These are phyloP conservation scores for Bos indicus DNA, from an alignment of 2,113 vertebrate species.

Conservation along the genomic window DNA sequence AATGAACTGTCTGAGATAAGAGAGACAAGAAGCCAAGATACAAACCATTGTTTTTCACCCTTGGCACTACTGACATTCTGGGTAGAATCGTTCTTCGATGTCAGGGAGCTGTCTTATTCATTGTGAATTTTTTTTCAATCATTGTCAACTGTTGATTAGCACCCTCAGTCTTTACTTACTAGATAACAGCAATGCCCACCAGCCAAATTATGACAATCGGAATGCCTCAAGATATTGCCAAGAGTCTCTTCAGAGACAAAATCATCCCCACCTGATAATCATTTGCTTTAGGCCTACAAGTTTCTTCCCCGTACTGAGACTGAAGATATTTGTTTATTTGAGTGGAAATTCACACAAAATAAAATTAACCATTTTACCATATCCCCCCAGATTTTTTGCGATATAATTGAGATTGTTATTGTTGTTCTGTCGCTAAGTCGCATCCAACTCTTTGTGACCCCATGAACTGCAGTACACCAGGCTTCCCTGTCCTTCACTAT, in stretches of 20 bases:
- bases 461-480: neutral
- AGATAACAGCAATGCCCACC: neutral
- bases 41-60: neutral
- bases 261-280: neutral
- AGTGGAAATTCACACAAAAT: neutral
- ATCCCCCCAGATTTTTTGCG: neutral
- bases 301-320: neutral
- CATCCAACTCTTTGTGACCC: neutral
- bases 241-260: neutral
- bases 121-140: neutral
- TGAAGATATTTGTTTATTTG: neutral
- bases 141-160: neutral
- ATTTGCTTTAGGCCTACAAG: neutral
- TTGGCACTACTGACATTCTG: neutral
- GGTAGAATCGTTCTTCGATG: neutral
- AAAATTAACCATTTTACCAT: neutral
- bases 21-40: neutral
- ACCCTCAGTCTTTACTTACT: neutral
- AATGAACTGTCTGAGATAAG: neutral
- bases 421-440: fast-evolving
- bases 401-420: neutral
- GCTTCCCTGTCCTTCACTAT: neutral
- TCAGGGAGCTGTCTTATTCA: neutral
- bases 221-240: neutral
- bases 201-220: neutral